These are phyloP conservation scores for Bolinopsis microptera DNA, from an alignment of 37 sponge, comb jelly and placozoan genomes.

Conservation along the genomic window DNA sequence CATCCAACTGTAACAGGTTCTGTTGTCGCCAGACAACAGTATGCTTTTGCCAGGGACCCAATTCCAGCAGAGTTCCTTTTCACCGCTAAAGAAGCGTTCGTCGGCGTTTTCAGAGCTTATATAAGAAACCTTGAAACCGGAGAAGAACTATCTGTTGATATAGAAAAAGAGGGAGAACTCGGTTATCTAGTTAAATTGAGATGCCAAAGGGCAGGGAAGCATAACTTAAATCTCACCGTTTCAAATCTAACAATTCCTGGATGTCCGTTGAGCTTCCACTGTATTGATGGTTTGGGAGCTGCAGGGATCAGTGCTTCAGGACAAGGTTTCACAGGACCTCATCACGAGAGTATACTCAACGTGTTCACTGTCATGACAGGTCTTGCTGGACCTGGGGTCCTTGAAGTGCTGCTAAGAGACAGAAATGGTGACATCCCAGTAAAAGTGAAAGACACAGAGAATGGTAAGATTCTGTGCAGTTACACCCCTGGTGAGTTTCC, in stretches of 20 bases:
- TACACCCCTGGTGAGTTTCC: background rate
- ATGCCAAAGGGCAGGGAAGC: background rate
- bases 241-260: background rate
- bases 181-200: background rate
- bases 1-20: background rate
- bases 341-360: background rate
- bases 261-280: background rate
- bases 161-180: conserved; percentile 2
- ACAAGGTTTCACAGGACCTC: conserved; percentile 4
- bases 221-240: background rate
- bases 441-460: background rate
- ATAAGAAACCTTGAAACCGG: background rate
- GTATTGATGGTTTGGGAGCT: conserved; percentile 10
- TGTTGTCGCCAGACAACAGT: conserved; percentile 11
- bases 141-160: background rate
- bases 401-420: conserved; percentile 8
- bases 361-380: background rate
- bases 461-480: conserved; percentile 3
- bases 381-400: conserved; percentile 7
- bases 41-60: background rate
- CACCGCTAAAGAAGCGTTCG: background rate
- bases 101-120: background rate
- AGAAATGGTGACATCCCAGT: background rate
- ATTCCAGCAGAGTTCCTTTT: background rate
- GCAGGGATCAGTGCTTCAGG: background rate